Percentiles rank a stretch among this genome's conserved stretches.
phyloP scores from a whole-genome alignment of 2,113 vertebrate species.

The Eira barbara region DNA sequence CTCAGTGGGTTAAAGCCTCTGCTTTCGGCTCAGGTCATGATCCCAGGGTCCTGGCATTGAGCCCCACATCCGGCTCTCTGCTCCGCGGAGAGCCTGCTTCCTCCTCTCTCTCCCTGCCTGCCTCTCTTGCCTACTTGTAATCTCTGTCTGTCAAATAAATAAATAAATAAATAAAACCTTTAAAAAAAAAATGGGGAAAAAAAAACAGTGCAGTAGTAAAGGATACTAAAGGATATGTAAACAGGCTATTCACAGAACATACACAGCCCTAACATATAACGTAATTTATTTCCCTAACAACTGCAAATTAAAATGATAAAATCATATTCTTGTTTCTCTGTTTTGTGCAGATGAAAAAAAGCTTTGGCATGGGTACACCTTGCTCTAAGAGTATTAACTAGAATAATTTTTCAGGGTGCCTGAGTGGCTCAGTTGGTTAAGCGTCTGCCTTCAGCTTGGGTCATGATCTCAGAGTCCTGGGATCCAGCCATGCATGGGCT shows the following conservation, averaged over 20 bases:
- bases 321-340: not conserved
- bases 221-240: not conserved
- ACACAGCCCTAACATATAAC: not conserved
- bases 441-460: not conserved
- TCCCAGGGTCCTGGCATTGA: too few species aligned
- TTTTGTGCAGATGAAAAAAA: constrained; percentile 1
- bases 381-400: not conserved
- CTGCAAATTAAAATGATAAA: constrained; percentile 38
- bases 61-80: too few species aligned
- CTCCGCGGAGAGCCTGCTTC: too few species aligned
- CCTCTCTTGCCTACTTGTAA: too few species aligned
- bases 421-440: not conserved
- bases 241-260: not conserved
- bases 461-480: not conserved
- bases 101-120: too few species aligned
- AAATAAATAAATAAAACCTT: too few species aligned
- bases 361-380: not conserved
- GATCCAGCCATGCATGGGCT: not conserved
- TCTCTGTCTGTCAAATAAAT: too few species aligned
- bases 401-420: not conserved
- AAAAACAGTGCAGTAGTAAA: not conserved
- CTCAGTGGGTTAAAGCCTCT: too few species aligned
- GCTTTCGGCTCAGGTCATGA: too few species aligned
- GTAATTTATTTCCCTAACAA: not conserved
- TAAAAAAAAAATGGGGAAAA: too few species aligned